A percentile compares a stretch with the other conserved stretches of the same genome.
These are phyloP conservation scores for Podocnemis expansa DNA, from an alignment of 2,113 vertebrate genomes.

Conservation along the genomic window DNA sequence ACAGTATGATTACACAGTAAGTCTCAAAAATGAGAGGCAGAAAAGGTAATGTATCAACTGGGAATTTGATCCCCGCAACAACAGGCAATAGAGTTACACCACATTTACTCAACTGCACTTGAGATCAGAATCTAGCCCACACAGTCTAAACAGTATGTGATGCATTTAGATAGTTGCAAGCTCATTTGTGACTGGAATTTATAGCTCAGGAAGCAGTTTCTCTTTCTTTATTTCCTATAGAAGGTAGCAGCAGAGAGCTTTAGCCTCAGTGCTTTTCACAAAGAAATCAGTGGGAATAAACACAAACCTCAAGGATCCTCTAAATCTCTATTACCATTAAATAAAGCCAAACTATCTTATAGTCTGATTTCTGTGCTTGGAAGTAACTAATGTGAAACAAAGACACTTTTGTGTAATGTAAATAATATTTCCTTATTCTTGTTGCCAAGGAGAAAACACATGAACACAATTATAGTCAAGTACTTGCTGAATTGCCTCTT, in stretches of 20 bases:
- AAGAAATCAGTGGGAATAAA: neutral
- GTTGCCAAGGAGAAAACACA: conserved; percentile 41
- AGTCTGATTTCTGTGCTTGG: neutral
- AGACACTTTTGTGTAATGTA: conserved; percentile 30
- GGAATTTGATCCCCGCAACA: neutral
- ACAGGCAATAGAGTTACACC: neutral
- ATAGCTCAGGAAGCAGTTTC: neutral
- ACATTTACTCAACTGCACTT: neutral
- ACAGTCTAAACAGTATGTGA: neutral
- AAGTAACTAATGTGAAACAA: conserved; percentile 36
- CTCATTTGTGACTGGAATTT: too few species aligned
- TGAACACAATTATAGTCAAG: neutral
- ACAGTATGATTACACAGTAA: neutral
- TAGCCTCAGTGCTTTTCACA: neutral
- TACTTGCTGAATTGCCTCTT: neutral
- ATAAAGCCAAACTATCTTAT: neutral
- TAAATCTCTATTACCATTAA: neutral
- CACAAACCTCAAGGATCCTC: neutral
- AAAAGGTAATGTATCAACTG: neutral
- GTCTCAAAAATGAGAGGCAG: neutral
- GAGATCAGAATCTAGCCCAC: neutral
- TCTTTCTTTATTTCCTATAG: neutral
- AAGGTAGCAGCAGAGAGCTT: neutral
- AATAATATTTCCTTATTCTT: conserved; percentile 5
- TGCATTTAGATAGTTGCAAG: neutral